Evolutionary conservation across 2,888 invertebrate genomes (phyloP).

Genomic region (Anthoptus insignis): DNA sequence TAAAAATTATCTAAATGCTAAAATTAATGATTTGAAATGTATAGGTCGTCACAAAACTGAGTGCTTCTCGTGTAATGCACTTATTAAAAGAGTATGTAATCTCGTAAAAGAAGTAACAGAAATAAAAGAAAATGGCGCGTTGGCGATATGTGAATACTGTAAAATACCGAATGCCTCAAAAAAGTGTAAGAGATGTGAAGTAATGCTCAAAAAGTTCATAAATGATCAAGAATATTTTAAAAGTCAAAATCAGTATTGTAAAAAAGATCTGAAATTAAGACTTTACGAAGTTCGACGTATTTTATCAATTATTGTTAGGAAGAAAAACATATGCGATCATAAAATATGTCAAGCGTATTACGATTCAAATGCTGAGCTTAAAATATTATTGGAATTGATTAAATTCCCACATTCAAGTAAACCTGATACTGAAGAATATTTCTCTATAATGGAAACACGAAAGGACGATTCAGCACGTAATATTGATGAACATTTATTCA

Average conservation of each 20-base stretch:
- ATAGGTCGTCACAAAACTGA: not conserved
- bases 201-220: not conserved
- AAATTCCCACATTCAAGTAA: not conserved
- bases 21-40: not conserved
- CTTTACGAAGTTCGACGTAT: slow-evolving; percentile 13
- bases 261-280: slow-evolving; percentile 8
- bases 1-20: too few relatives aligned
- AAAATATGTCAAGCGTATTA: slow-evolving; percentile 12
- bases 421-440: slow-evolving; percentile 1
- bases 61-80: not conserved
- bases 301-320: not conserved
- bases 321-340: slow-evolving; percentile 9
- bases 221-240: not conserved
- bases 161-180: not conserved
- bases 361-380: slow-evolving; percentile 2
- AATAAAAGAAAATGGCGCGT: not conserved
- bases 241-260: not conserved
- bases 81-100: slow-evolving; percentile 1
- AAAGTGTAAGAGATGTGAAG: slow-evolving; percentile 3
- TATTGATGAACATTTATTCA: not conserved
- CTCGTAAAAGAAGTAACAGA: not conserved
- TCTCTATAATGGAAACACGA: not conserved
- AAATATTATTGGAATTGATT: not conserved
- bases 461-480: not conserved
- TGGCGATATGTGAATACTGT: slow-evolving; percentile 4